Evolutionary conservation across 1,140 invertebrate species (phyloP), one percentile per base, ranked within the genome.

Genomic region (Charaxes varanes): DNA sequence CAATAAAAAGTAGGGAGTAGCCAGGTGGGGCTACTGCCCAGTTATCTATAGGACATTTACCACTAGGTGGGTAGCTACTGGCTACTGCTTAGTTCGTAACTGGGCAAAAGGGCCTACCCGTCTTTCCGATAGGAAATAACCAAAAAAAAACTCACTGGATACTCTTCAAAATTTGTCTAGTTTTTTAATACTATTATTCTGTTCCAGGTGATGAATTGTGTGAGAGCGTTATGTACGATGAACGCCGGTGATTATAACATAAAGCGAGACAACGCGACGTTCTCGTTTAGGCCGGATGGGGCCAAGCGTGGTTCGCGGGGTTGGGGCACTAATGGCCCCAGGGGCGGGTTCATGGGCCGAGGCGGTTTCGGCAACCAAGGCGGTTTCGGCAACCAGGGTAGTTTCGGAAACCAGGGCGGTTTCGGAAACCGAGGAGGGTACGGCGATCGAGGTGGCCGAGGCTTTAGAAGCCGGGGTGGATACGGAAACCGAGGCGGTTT

Each of bases 161-260:
- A n/a, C n/a, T n/a, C n/a, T n/a, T n/a, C n/a, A n/a, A n/a, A n/a
- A n/a, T n/a, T n/a, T n/a, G n/a, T n/a, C n/a, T n/a, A n/a, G n/a
- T n/a, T n/a, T n/a, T n/a, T n/a, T n/a, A n/a, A n/a, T n/a, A n/a
- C n/a, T n/a, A n/a, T n/a, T n/a, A n/a, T n/a, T n/a, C n/a, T n/a
- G n/a, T 71, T 70, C 6, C 56, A 90, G 88, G 83, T 92, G 1
- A 58, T 92, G 6, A 58, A 71, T 5, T 86, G 92, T 4, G 86
- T 94, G 1, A 89, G 87, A 53, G 82, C 87, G 11, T 62, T 96
- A 0, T 94, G 93, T 57, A 85, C 87, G 11, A 86, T 93, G 63
- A 88, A 91, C 53, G 88, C 93, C 1, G 91, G 92, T 1, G 89
- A 93, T 55, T 88, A 85, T 53, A 86, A 87, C 33, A 87, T 94